Conservation (phyloP, 2,797 vertebrate genomes). For the Bovichtus variegatus region DNA sequence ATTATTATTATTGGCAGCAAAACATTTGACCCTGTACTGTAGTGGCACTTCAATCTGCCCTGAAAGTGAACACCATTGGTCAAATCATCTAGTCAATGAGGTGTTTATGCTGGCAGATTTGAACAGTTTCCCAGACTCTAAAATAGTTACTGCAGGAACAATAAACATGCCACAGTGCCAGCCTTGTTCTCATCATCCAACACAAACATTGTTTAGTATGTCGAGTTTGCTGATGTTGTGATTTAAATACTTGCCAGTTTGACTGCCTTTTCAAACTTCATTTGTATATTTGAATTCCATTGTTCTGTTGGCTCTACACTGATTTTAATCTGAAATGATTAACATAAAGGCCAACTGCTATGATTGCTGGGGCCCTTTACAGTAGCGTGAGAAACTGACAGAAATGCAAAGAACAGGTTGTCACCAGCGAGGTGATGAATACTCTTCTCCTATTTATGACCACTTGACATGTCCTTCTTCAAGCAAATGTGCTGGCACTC, state of each 20-base stretch:
- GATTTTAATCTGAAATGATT: conserved; percentile 37
- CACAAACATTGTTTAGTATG: conserved; percentile 46
- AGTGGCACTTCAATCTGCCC: neutral
- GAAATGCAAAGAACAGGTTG: conserved; percentile 53
- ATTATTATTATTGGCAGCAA: neutral
- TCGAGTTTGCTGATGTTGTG: conserved; percentile 32
- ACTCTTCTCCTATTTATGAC: conserved; percentile 61
- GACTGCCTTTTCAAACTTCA: conserved; percentile 1
- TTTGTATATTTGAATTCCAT: conserved; percentile 18
- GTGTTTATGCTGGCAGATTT: conserved; percentile 45
- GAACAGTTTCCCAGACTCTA: conserved; percentile 49
- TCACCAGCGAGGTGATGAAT: conserved; percentile 74
- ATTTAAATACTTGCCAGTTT: conserved; percentile 29
- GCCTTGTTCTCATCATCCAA: conserved; percentile 41
- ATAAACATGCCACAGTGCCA: conserved; percentile 52
- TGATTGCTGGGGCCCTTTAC: conserved; percentile 8
- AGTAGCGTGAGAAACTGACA: conserved; percentile 16
- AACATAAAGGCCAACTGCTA: conserved; percentile 10
- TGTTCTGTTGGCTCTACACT: neutral
- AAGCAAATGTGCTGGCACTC: conserved; percentile 66
- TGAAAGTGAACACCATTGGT: conserved; percentile 8
- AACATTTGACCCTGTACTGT: neutral
- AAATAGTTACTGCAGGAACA: conserved; percentile 56
- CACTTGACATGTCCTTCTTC: conserved; percentile 57
- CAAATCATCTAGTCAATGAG: neutral